These are phyloP conservation scores for Megaustenia siamemsis DNA, from an alignment of 2,888 invertebrate species.

Conservation along the genomic window DNA sequence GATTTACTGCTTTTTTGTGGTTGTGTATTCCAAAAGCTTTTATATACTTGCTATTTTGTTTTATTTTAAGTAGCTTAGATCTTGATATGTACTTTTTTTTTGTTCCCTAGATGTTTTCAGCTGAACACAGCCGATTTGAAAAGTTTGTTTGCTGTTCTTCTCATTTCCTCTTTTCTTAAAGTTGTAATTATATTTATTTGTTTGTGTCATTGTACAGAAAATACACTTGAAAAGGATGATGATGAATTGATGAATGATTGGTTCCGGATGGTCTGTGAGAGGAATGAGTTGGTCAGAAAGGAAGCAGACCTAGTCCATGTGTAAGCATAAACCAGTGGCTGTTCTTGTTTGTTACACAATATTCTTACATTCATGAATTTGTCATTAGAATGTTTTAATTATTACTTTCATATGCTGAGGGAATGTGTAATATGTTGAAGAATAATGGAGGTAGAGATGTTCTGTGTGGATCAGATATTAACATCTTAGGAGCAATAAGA, in stretches of 20 bases:
- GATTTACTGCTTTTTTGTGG: no score
- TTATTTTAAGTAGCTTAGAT: no score
- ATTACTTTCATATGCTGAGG: no score
- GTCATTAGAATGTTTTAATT: no score
- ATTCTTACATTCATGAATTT: no score
- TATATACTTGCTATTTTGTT: no score
- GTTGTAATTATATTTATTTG: not conserved
- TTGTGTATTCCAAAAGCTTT: no score
- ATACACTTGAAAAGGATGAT: slow-evolving; percentile 66
- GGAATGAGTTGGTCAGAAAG: slow-evolving; percentile 93
- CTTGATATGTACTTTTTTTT: not conserved
- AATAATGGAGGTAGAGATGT: no score
- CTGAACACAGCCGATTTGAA: not conserved
- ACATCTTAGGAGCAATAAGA: no score
- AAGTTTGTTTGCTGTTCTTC: not conserved
- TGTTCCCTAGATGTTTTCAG: not conserved
- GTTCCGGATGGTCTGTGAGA: slow-evolving; percentile 95
- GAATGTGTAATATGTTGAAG: no score
- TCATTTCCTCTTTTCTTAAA: not conserved
- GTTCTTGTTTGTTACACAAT: no score
- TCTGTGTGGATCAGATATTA: no score
- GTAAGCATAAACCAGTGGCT: slow-evolving; percentile 84
- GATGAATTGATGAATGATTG: slow-evolving; percentile 94
- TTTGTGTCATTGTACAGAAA: slow-evolving; percentile 31
- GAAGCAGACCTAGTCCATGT: slow-evolving; percentile 96